Evolutionary conservation across 2,888 invertebrate species (phyloP), one percentile per base, ranked within the genome.

Genomic region (Rosalia funebris): DNA sequence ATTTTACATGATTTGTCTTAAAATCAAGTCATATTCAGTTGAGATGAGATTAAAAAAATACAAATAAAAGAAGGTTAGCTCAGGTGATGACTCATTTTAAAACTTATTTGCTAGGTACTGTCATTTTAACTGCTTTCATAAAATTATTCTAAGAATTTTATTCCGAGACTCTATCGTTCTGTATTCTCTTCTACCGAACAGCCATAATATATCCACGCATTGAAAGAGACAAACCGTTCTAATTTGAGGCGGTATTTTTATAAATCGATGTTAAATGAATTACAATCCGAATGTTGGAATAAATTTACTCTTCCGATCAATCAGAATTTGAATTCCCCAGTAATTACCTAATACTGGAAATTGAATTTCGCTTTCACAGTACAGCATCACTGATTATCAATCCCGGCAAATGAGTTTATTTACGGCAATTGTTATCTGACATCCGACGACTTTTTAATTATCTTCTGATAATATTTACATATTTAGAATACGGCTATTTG

Each of bases 221-320:
- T n/a, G n/a, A n/a, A n/a, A n/a, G n/a, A n/a, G n/a, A n/a, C n/a
- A n/a, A n/a, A n/a, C 25, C 25, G 3, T 12, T 42, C 42, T 53
- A 53, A 53, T 53, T 53, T 42, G 14, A 15, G 20, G 39, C 42
- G 17, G 41, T 32, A 39, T 37, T 53, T 53, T 53, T 42, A 31
- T 37, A 17, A 54, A 54, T 65, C 62, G 50, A 73, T 68, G 61
- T 63, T 72, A 74, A 75, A 70, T 69, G 70, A 70, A 73, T 75
- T 73, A 72, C 70, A 25, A 58, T 63, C 63, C 62, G 69, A 69
- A 71, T 67, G 71, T 68, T 60, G 65, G 71, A 73, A 71, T 72
- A 70, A 74, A 74, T 72, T 72, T 71, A 68, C 72, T 75, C 70
- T 72, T 67, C 71, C 71, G 71, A 72, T 71, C 71, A 71, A 71